Evolutionary conservation across 2,797 vertebrate genomes (phyloP).

Genomic region (Trematomus bernacchii): DNA sequence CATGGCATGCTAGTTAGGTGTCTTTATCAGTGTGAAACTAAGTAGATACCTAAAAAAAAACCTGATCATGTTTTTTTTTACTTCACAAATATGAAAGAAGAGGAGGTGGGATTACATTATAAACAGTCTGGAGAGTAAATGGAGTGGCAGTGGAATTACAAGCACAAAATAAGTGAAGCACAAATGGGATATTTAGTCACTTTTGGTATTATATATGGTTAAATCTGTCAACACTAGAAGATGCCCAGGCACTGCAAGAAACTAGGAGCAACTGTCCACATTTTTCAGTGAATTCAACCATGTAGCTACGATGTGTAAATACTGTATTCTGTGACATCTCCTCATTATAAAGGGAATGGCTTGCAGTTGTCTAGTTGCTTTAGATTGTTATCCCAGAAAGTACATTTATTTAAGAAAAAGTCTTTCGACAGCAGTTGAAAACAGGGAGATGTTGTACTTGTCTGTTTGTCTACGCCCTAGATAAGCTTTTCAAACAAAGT

Average conservation of each 20-base stretch:
- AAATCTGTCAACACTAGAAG: constrained; percentile 26
- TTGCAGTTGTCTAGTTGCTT: constrained; percentile 58
- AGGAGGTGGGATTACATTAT: constrained; percentile 30
- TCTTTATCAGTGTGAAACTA: constrained; percentile 57
- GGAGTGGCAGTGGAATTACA: constrained; percentile 39
- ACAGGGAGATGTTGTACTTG: constrained; percentile 58
- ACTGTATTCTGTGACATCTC: constrained; percentile 60
- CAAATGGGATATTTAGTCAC: constrained; percentile 30
- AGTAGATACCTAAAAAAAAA: constrained; percentile 41
- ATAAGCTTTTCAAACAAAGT: constrained; percentile 75
- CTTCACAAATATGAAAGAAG: constrained; percentile 25
- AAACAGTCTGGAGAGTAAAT: constrained; percentile 23
- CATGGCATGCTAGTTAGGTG: constrained; percentile 61
- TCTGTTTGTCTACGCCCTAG: constrained; percentile 55
- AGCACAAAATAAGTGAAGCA: constrained; percentile 58
- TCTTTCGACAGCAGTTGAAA: constrained; percentile 55
- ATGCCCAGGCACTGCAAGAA: constrained; percentile 69
- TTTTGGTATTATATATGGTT: constrained; percentile 28
- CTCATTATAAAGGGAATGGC: constrained; percentile 74
- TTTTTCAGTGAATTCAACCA: constrained; percentile 44
- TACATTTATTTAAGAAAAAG: constrained; percentile 65
- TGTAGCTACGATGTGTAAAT: constrained; percentile 76
- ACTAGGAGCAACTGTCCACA: constrained; percentile 38
- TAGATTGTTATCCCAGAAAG: constrained; percentile 52
- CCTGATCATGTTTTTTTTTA: constrained; percentile 34